A percentile compares a stretch with the other conserved stretches of the same genome.
These are phyloP conservation scores for Eumacrocentrus americanus DNA, from an alignment of 2,888 invertebrate species.

Conservation along the genomic window DNA sequence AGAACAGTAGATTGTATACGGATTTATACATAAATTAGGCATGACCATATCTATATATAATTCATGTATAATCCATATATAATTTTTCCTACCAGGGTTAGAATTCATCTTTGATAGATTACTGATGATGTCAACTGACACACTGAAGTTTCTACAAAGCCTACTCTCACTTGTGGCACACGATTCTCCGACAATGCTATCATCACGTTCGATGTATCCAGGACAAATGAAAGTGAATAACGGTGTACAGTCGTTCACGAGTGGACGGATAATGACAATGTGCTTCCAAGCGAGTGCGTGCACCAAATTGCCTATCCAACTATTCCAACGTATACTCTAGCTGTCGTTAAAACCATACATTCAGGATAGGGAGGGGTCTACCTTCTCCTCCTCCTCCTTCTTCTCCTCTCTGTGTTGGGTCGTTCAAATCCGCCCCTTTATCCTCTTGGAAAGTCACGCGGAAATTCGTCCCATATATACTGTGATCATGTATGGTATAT, in stretches of 20 bases:
- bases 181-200: not conserved
- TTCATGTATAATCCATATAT: too few relatives aligned
- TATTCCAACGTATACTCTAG: too few relatives aligned
- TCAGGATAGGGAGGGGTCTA: too few relatives aligned
- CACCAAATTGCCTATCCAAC: conserved; percentile 17
- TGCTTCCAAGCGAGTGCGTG: conserved; percentile 20
- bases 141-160: not conserved
- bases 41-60: too few relatives aligned
- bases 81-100: not conserved
- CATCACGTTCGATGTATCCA: not conserved
- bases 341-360: conserved; percentile 16
- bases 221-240: conserved; percentile 19
- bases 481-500: not conserved
- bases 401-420: not conserved
- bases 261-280: conserved; percentile 16
- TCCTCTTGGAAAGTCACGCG: conserved; percentile 13
- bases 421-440: not conserved
- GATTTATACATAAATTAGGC: too few relatives aligned
- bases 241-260: not conserved
- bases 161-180: not conserved
- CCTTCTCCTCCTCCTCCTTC: not conserved
- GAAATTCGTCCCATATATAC: conserved; percentile 5
- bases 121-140: not conserved
- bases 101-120: not conserved
- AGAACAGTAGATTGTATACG: too few relatives aligned